phyloP scores from a whole-genome alignment of 2,113 vertebrate genomes.

The Boulengeromyrus knoepffleri region DNA sequence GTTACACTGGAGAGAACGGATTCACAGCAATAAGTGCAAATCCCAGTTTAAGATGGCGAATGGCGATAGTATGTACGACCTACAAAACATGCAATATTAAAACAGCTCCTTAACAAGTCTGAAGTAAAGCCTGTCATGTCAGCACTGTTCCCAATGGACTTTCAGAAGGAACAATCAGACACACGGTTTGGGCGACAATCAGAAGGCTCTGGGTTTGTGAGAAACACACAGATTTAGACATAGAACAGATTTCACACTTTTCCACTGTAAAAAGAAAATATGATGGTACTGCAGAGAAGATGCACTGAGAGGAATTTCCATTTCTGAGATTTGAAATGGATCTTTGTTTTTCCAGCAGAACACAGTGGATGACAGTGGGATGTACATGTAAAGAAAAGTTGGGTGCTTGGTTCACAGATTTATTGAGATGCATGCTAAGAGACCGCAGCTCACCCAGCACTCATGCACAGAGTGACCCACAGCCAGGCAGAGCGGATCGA shows the following conservation, averaged over 20 bases:
- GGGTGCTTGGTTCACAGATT: background rate
- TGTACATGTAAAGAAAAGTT: background rate
- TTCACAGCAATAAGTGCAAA: background rate
- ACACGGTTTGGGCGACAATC: too few relatives aligned
- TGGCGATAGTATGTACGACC: background rate
- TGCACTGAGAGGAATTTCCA: background rate
- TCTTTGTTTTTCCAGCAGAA: background rate
- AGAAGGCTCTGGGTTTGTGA: background rate
- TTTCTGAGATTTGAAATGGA: background rate
- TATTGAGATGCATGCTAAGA: conserved; percentile 18
- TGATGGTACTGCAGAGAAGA: background rate
- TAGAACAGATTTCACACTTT: background rate
- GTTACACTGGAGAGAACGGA: background rate
- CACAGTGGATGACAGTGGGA: background rate
- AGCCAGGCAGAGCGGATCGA: background rate
- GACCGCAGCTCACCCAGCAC: conserved; percentile 22
- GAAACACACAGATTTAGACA: background rate
- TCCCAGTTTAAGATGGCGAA: background rate
- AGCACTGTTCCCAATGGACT: background rate
- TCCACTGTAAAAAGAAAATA: background rate
- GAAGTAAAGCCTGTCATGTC: background rate
- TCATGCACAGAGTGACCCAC: background rate
- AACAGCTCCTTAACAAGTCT: background rate
- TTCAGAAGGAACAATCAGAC: background rate
- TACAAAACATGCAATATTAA: background rate